Conservation (phyloP, 2,113 vertebrate species). For the Actinemys pallida region DNA sequence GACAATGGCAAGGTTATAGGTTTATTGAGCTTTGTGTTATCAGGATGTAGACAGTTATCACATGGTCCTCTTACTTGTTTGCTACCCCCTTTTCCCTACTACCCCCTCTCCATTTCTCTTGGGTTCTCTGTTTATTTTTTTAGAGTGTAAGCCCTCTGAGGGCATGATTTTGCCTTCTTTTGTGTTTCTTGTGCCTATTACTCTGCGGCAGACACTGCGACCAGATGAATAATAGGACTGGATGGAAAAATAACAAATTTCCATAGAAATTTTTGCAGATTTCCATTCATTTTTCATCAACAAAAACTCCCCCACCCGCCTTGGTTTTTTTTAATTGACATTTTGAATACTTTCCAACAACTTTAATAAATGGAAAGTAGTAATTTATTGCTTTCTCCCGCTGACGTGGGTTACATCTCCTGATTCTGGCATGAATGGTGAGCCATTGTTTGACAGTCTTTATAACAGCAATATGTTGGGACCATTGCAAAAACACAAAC, state of each 20-base stretch:
- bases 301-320: not conserved
- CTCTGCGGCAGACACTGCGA: not conserved
- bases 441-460: not conserved
- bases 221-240: not conserved
- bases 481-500: not conserved
- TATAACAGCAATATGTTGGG: not conserved
- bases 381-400: constrained; percentile 16
- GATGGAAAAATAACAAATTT: not conserved
- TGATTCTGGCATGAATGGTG: rapidly evolving
- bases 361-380: constrained; percentile 22
- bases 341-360: constrained; percentile 15
- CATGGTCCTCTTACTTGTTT: not conserved
- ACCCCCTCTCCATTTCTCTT: not conserved
- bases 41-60: rapidly evolving
- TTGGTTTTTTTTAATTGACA: constrained; percentile 1
- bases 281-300: not conserved
- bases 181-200: rapidly evolving
- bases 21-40: too few relatives aligned
- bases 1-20: rapidly evolving
- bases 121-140: rapidly evolving
- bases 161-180: not conserved
- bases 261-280: too few relatives aligned
- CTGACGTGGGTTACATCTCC: constrained; percentile 20
- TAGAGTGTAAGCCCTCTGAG: not conserved
- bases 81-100: not conserved